Evolutionary conservation across 2,113 vertebrate species (phyloP), one percentile per base, ranked within the genome.

Genomic region (Triplophysa rosa): DNA sequence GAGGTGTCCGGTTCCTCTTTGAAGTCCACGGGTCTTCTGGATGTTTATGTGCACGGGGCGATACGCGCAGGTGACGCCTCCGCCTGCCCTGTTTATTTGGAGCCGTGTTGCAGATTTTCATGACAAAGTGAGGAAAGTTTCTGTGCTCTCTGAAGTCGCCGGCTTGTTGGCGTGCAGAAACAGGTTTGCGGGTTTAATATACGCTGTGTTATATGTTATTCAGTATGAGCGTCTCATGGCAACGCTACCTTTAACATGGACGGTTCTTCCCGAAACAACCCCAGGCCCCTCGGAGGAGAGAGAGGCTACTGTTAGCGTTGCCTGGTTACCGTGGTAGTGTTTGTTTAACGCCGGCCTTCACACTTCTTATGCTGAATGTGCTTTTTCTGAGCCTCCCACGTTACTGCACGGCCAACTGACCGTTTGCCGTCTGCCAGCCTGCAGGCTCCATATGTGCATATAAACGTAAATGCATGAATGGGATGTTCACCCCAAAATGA

Each of bases 61-160:
- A 77, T 63, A 64, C 17, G n/a, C 62, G 74, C 52, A 49, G 67
- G 66, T 45, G 26, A 77, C 45, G 62, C 11, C 33, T 54, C 29
- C 54, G 67, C 21, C 49, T 52, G 33, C 67, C 45, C 23, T 84
- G 75, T 84, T 84, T 77, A 82, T 64, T 67, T 84, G 64, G 74
- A 86, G 65, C 61, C 68, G 81, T 86, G 85, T 86, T 84, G 85
- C 56, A 74, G 74, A 84, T 84, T 86, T 84, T 84, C 78, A 59
- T 78, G 73, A 84, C 83, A 84, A 58, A 78, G 78, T 83, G 85
- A 42, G 67, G 75, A 86, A 77, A 63, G 68, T 70, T 78, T 56
- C 37, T 26, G 29, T 37, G 26, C 58, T 69, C 79, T 82, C 80
- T 83, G 74, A 82, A 82, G 58, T 47, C 13, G 8, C 16, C 17